Evolutionary conservation across 2,888 invertebrate species (phyloP).

Genomic region (Parnassius smintheus): DNA sequence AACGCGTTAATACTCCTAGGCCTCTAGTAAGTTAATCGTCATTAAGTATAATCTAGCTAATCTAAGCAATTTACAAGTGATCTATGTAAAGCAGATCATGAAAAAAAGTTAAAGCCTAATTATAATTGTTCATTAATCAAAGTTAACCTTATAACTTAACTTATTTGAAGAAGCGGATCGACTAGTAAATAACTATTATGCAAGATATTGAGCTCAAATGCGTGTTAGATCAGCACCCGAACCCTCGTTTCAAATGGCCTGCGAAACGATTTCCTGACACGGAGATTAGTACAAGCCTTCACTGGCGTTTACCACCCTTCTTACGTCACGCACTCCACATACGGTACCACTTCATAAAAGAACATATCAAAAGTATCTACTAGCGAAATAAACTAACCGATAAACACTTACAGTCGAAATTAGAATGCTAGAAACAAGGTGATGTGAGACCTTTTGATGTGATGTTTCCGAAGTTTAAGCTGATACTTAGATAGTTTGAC

Average conservation of each 20-base stretch:
- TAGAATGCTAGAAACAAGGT: conserved; percentile 32
- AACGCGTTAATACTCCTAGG: no score
- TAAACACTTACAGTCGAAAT: conserved; percentile 49
- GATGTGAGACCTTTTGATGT: conserved; percentile 35
- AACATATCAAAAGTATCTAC: conserved; percentile 52
- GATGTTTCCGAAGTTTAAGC: conserved; percentile 42
- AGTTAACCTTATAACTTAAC: background rate
- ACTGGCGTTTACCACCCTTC: conserved; percentile 75
- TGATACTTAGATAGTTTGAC: conserved; percentile 72
- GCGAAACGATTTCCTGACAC: conserved; percentile 81
- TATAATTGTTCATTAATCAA: no score
- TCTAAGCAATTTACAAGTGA: no score
- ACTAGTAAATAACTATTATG: conserved; percentile 61
- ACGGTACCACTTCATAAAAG: conserved; percentile 51
- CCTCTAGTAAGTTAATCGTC: no score
- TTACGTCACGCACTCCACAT: conserved; percentile 78
- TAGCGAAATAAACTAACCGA: conserved; percentile 32
- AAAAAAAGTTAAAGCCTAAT: no score
- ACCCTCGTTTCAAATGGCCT: conserved; percentile 78
- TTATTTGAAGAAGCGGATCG: conserved; percentile 1
- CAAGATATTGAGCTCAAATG: conserved; percentile 72
- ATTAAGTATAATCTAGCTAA: no score
- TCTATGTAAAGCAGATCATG: no score
- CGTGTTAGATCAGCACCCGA: conserved; percentile 67
- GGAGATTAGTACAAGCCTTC: conserved; percentile 81